phyloP scores from a whole-genome alignment of 2,113 vertebrate genomes.

The Aptenodytes forsteri region DNA sequence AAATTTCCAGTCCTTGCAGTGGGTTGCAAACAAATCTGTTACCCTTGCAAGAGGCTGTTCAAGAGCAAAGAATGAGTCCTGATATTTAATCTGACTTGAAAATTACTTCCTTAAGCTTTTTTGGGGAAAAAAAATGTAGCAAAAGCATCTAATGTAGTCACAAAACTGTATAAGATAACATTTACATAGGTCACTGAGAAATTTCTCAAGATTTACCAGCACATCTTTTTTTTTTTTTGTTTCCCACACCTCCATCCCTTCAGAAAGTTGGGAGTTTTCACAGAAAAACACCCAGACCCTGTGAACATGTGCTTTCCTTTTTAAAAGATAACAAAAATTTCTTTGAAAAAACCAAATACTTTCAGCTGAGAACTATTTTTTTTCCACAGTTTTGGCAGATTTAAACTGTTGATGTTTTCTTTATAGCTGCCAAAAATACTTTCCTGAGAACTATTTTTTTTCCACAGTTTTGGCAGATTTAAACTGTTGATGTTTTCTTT shows the following conservation, averaged over 20 bases:
- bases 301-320: neutral
- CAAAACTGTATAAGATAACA: neutral
- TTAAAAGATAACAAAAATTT: neutral
- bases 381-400: neutral
- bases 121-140: neutral
- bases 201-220: neutral
- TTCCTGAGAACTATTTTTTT: neutral
- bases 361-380: neutral
- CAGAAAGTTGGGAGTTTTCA: slow-evolving; percentile 1
- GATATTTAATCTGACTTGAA: neutral
- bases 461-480: neutral
- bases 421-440: neutral
- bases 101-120: neutral
- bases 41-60: neutral
- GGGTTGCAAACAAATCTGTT: neutral
- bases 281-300: neutral
- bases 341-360: neutral
- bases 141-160: neutral
- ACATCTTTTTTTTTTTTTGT: neutral
- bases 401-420: neutral
- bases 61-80: neutral
- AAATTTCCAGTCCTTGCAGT: neutral
- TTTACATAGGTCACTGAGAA: neutral
- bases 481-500: neutral
- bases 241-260: neutral